Conservation (phyloP, 1,140 invertebrate genomes). For the Medauroidea extradentata region DNA sequence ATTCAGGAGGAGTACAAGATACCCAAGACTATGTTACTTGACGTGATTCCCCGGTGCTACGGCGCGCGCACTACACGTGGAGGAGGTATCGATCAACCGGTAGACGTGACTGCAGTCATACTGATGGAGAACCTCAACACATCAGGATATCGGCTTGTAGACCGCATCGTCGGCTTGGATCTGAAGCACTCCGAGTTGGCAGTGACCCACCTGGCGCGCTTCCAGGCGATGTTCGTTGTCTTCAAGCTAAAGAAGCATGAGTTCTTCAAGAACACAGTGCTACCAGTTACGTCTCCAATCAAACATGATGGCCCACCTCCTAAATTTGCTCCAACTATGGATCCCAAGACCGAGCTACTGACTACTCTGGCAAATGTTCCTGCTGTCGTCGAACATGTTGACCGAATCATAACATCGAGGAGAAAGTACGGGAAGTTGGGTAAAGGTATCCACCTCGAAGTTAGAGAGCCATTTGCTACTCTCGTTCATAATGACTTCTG, state of each 20-base stretch:
- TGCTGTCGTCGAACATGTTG: no score
- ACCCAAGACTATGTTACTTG: not conserved
- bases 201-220: not conserved
- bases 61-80: not conserved
- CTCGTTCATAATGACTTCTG: slow-evolving; percentile 13
- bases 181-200: slow-evolving; percentile 3
- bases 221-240: slow-evolving; percentile 3
- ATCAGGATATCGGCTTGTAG: not conserved
- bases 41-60: slow-evolving; percentile 5
- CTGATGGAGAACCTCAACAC: not conserved
- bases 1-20: slow-evolving; percentile 2
- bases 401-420: no score
- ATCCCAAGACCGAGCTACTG: no score
- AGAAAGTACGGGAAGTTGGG: no score
- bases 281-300: not conserved
- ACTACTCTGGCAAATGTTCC: no score
- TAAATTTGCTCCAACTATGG: no score
- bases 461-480: slow-evolving; percentile 15
- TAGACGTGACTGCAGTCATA: slow-evolving; percentile 2
- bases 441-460: not conserved
- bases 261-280: slow-evolving; percentile 1
- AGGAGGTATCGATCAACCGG: not conserved
- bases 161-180: slow-evolving; percentile 1
- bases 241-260: slow-evolving; percentile 7
- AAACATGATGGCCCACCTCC: no score